A percentile compares a stretch with the other conserved stretches of the same genome.
Evolutionary conservation across 2,797 vertebrate species (phyloP).

Genomic region (Antennarius maculatus): DNA sequence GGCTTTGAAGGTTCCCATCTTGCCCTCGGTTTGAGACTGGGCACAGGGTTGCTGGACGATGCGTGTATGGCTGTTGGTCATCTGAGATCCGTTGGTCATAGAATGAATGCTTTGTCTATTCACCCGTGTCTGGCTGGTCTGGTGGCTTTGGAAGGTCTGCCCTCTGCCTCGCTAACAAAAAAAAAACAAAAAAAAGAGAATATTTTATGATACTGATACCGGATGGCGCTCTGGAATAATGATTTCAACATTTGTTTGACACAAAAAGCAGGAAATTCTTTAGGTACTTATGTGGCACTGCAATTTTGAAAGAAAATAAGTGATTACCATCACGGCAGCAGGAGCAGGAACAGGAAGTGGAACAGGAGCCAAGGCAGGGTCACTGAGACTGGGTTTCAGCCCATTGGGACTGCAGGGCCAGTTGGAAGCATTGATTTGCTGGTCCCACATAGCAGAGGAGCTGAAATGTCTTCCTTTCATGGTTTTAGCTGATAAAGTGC

Average conservation of each 20-base stretch:
- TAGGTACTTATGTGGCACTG: neutral
- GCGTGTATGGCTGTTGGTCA: conserved; percentile 38
- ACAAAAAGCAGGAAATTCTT: too few relatives aligned
- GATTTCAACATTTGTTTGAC: neutral
- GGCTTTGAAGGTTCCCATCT: conserved; percentile 35
- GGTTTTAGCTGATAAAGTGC: conserved; percentile 45
- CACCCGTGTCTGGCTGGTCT: neutral
- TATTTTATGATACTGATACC: neutral
- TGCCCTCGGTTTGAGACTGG: conserved; percentile 42
- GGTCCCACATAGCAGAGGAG: conserved; percentile 49
- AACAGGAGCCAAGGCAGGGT: conserved; percentile 54
- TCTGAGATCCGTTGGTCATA: conserved; percentile 17
- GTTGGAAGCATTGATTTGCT: conserved; percentile 10
- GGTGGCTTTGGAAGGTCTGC: conserved; percentile 26
- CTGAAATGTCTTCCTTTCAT: conserved; percentile 18
- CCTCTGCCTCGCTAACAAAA: conserved; percentile 49
- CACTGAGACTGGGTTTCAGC: conserved; percentile 68
- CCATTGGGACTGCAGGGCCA: conserved; percentile 35
- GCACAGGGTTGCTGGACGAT: neutral
- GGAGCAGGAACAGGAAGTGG: neutral
- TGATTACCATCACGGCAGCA: conserved; percentile 44
- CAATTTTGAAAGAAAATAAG: neutral
- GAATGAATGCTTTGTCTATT: conserved; percentile 47
- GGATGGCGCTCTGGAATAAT: neutral
- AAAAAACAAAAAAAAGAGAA: too few relatives aligned